Base-by-base conservation (phyloP, 2,888 invertebrate species). In the Mythimna ferrago region DNA sequence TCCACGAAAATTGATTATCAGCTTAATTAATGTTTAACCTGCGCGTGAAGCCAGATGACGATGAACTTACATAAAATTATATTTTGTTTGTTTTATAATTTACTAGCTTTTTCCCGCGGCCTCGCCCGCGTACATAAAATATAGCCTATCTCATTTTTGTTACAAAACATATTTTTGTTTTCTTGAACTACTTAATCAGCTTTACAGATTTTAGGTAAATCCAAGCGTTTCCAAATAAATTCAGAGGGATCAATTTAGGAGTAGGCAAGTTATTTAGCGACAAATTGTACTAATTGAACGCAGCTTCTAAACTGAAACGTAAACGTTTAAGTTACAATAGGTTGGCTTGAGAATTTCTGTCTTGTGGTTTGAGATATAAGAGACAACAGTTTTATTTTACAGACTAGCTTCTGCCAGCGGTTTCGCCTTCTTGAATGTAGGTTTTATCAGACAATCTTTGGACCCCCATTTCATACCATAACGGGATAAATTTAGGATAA, bases 241-340 rank as follows among this genome's bases (percentile, higher is more conserved):
- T 38, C 26, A 56, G 64, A 48, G 9, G 38, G 3, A 35, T n/a
- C n/a, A 51, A 48, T 35, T 9, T 48, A 44, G n/a, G 14, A 26
- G 4, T 51, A 19, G 4, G 32, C 26, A 48, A 48, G 44, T 5
- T 58, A 78, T 32, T 78, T 54, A 51, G 63, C 60, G 32, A 54
- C 44, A 54, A 71, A 78, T 78, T 61, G 60, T 54, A 79, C 62
- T 51, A 78, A 53, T 76, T 76, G 41, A 78, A 78, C 58, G 38
- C n/a, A 14, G 26, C 38, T 63, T 53, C 57, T 44, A 26, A 32
- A 48, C 26, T 71, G 19, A 38, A 66, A 73, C 32, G 41, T 63
- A 71, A 57, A 61, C 53, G 60, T 21, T 60, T 38, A 61, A 54
- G 60, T 70, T 44, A 51, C 35, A 53, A 41, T 61, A 44, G 58